phyloP scores from a whole-genome alignment of 2,113 vertebrate genomes.

The Alosa alosa region DNA sequence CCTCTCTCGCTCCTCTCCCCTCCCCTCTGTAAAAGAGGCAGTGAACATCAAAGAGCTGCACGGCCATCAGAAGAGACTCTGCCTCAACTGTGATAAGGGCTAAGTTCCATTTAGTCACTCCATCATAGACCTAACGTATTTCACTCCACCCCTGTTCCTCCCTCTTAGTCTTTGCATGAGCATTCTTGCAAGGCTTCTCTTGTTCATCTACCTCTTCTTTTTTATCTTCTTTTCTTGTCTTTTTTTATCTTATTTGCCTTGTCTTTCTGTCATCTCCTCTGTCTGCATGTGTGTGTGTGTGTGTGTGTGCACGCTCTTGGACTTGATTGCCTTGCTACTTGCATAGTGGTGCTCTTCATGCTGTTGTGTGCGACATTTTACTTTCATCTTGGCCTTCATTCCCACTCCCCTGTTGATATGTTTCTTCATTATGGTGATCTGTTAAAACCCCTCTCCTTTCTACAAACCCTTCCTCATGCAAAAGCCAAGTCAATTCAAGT shows the following conservation, averaged over 20 bases:
- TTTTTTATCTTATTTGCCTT: too few species aligned
- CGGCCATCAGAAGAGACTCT: conserved; percentile 63
- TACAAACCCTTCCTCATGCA: background rate
- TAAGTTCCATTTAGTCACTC: conserved; percentile 67
- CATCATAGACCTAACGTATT: conserved; percentile 61
- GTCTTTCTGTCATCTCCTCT: too few species aligned
- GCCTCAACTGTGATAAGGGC: conserved; percentile 65
- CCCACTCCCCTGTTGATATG: background rate
- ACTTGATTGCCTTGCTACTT: background rate
- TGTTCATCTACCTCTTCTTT: conserved; percentile 45
- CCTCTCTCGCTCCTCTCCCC: background rate
- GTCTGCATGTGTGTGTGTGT: background rate
- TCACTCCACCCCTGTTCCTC: conserved; percentile 28
- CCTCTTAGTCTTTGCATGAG: conserved; percentile 47
- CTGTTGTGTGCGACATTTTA: background rate
- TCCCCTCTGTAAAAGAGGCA: conserved; percentile 38
- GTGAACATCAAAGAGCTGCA: conserved; percentile 67
- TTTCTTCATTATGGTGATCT: background rate
- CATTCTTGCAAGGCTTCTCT: conserved; percentile 45
- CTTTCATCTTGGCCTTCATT: background rate
- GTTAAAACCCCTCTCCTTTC: background rate
- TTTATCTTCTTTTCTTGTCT: background rate
- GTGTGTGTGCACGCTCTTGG: too few species aligned
- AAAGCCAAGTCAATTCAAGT: too few species aligned
- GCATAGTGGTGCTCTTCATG: background rate